Conservation (phyloP, 2,113 vertebrate genomes). For the Semnopithecus entellus region DNA sequence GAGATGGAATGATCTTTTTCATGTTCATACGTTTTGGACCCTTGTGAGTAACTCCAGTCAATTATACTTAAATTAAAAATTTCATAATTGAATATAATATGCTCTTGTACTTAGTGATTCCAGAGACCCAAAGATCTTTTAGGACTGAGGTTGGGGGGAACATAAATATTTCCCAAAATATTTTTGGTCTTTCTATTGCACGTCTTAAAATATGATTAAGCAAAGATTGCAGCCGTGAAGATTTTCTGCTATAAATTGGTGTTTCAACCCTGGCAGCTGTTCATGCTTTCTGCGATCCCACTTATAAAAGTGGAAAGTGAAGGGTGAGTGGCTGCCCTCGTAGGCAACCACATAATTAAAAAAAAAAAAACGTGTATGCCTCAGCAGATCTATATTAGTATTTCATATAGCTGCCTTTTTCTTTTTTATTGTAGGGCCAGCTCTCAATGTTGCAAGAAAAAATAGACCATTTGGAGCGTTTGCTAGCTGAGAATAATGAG, state of each 20-base stretch:
- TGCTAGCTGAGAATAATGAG: conserved; percentile 93
- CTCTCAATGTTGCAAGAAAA: conserved; percentile 92
- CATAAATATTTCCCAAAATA: background rate
- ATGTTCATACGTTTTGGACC: background rate
- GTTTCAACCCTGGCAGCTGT: background rate
- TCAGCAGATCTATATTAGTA: conserved; percentile 52
- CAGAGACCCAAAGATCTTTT: background rate
- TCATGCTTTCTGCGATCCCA: background rate
- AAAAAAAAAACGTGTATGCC: background rate
- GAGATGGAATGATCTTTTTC: background rate
- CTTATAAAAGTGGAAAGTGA: background rate
- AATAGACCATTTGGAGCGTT: conserved; percentile 93
- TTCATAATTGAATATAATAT: background rate
- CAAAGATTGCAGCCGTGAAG: background rate
- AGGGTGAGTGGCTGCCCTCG: background rate
- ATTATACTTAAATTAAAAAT: background rate
- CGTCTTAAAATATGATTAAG: background rate
- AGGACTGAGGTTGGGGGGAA: background rate
- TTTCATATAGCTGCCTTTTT: conserved; percentile 43
- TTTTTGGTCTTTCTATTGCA: background rate
- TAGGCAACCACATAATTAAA: background rate
- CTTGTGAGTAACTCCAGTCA: background rate
- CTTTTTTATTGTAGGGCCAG: conserved; percentile 86
- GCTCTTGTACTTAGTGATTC: background rate
- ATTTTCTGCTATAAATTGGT: background rate